A percentile compares a stretch with the other conserved stretches of the same genome.
Evolutionary conservation across 2,888 invertebrate species (phyloP).

Genomic region (Brachypalpus laphriformis): DNA sequence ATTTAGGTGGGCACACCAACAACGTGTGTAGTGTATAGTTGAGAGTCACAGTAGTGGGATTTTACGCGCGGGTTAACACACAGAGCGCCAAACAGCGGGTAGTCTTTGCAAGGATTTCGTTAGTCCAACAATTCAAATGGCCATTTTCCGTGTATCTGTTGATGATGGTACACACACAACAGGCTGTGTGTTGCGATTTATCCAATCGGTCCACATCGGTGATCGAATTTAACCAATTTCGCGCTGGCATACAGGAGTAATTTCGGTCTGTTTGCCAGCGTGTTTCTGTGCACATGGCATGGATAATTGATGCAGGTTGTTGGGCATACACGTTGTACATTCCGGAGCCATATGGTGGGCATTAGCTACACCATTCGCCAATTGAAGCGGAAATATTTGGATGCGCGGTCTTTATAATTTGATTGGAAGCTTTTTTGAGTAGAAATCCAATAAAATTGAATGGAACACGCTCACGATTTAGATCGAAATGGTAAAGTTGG

Average conservation of each 20-base stretch:
- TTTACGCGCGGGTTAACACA: slow-evolving; percentile 60
- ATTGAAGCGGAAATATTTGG: slow-evolving; percentile 24
- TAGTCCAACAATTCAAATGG: slow-evolving; percentile 1
- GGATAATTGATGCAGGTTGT: slow-evolving; percentile 52
- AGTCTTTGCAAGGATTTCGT: slow-evolving; percentile 36
- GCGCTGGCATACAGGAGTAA: slow-evolving; percentile 25
- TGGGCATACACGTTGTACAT: slow-evolving; percentile 10
- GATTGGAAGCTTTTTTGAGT: slow-evolving; percentile 19
- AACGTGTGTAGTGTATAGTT: slow-evolving; percentile 7
- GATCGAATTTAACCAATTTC: slow-evolving; percentile 66
- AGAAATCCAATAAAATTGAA: slow-evolving; percentile 3
- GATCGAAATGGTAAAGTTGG: background rate
- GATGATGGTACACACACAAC: slow-evolving; percentile 50
- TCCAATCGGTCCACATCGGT: slow-evolving; percentile 33
- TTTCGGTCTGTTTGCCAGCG: slow-evolving; percentile 37
- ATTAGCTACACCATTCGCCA: background rate
- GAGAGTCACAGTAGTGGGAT: slow-evolving; percentile 52
- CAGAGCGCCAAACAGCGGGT: background rate
- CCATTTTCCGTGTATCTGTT: slow-evolving; percentile 2
- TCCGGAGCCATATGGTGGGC: background rate
- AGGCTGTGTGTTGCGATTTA: slow-evolving; percentile 39
- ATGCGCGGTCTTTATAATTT: slow-evolving; percentile 38
- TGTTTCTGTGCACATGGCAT: slow-evolving; percentile 43
- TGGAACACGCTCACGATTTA: background rate
- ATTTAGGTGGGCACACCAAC: slow-evolving; percentile 26